These are phyloP conservation scores for Poeciliopsis occidentalis DNA, from an alignment of 2,113 vertebrate species.

Conservation along the genomic window DNA sequence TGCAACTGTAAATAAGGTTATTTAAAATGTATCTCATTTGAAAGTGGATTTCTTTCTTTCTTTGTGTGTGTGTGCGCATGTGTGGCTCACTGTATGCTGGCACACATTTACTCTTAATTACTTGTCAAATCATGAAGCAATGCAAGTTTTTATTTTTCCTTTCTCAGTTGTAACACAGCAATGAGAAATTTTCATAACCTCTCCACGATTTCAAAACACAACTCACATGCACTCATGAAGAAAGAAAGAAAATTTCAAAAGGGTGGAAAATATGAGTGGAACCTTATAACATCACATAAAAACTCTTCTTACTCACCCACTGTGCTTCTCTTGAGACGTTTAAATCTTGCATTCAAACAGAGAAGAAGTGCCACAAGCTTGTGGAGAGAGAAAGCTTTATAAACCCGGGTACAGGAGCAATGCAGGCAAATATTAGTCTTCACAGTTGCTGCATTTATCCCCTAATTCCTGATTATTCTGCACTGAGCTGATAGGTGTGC, in stretches of 20 bases:
- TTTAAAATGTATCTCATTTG: slow-evolving; percentile 20
- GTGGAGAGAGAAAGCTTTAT: slow-evolving; percentile 44
- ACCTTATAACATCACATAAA: slow-evolving; percentile 66
- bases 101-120: slow-evolving; percentile 55
- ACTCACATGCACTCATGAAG: slow-evolving; percentile 35
- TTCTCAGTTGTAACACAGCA: slow-evolving; percentile 35
- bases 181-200: slow-evolving; percentile 32
- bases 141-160: slow-evolving; percentile 26
- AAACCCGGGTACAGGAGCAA: slow-evolving; percentile 61
- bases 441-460: slow-evolving; percentile 75
- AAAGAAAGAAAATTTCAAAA: slow-evolving; percentile 35
- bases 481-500: slow-evolving; percentile 75
- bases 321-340: slow-evolving; percentile 57
- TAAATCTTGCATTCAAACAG: slow-evolving; percentile 69
- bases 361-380: slow-evolving; percentile 46
- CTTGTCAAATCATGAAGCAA: slow-evolving; percentile 48
- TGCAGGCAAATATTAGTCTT: slow-evolving; percentile 62
- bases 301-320: slow-evolving; percentile 61
- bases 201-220: slow-evolving; percentile 43
- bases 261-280: slow-evolving; percentile 55
- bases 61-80: too few relatives aligned
- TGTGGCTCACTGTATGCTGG: slow-evolving; percentile 18
- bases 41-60: slow-evolving; percentile 24
- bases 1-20: slow-evolving; percentile 8
- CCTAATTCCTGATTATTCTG: slow-evolving; percentile 78